Evolutionary conservation across 2,113 vertebrate species (phyloP), one percentile per base, ranked within the genome.

Genomic region (Pelecanus crispus): DNA sequence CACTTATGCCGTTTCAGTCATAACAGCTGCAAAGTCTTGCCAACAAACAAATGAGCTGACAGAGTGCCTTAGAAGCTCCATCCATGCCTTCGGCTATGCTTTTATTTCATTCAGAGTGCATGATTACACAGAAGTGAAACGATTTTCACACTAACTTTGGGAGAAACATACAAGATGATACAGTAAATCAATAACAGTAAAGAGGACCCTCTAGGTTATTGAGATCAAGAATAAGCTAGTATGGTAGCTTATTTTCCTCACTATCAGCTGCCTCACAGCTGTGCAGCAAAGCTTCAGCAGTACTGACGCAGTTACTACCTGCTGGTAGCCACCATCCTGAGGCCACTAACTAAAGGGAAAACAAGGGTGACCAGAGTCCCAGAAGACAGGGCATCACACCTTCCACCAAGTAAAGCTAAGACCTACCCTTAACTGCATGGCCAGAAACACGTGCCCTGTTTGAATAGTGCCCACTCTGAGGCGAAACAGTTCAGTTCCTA

Each of bases 361-460:
- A 44, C 29, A 74, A 58, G 4, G 34, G 58, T 58, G 28, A 62
- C 16, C 5, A 17, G 26, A 59, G 34, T 13, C 40, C 32, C 34
- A 45, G 38, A 81, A 62, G 49, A 44, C 49, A 8, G 19, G 15
- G 17, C 17, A 70, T 42, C 58, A 21, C 11, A 86, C 19, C 19
- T 31, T 55, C 25, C 32, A 42, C 28, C 20, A 61, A 36, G 4
- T 16, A 73, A 67, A 40, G 20, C 32, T n/a, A 36, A 72, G 36
- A 59, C 6, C 34, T 3, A 52, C 2, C 25, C 25, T 42, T 34
- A 74, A 62, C 5, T 0, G 0, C 16, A 31, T 0, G 3, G 47
- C 40, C 50, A 73, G 50, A 79, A 9, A 34, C 19, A 53, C 5
- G 0, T 7, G 5, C 24, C 38, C 40, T 52, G 34, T 47, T 47